Evolutionary conservation across 2,113 vertebrate species (phyloP).

Genomic region (Lanius collurio): DNA sequence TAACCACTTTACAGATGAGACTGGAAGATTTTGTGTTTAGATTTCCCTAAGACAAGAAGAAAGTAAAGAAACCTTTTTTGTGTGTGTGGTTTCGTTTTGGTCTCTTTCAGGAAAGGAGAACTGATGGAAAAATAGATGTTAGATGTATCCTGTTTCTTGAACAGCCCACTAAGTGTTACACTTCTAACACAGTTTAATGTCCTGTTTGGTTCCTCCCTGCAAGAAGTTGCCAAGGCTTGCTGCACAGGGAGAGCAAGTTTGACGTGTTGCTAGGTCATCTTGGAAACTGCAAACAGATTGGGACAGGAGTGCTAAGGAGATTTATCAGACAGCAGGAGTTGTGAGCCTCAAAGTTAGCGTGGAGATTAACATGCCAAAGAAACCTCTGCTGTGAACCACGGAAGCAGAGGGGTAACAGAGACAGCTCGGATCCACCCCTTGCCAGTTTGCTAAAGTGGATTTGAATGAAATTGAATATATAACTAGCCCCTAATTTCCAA

Average conservation of each 20-base stretch:
- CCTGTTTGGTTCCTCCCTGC: neutral
- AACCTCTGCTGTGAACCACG: neutral
- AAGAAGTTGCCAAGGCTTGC: neutral
- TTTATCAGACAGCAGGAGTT: neutral
- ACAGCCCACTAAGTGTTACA: neutral
- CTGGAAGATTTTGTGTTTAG: neutral
- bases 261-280: neutral
- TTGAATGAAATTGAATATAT: neutral
- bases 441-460: neutral
- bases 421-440: neutral
- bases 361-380: fast-evolving
- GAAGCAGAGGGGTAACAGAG: neutral
- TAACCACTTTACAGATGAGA: neutral
- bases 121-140: neutral
- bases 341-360: neutral
- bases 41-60: neutral
- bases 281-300: neutral
- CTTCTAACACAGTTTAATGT: neutral
- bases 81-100: neutral
- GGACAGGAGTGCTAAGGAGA: neutral
- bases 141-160: neutral
- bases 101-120: neutral
- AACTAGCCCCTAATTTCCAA: constrained; percentile 35
- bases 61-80: neutral
- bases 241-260: neutral